phyloP scores from a whole-genome alignment of 1,140 invertebrate genomes.

The Andricus grossulariae region DNA sequence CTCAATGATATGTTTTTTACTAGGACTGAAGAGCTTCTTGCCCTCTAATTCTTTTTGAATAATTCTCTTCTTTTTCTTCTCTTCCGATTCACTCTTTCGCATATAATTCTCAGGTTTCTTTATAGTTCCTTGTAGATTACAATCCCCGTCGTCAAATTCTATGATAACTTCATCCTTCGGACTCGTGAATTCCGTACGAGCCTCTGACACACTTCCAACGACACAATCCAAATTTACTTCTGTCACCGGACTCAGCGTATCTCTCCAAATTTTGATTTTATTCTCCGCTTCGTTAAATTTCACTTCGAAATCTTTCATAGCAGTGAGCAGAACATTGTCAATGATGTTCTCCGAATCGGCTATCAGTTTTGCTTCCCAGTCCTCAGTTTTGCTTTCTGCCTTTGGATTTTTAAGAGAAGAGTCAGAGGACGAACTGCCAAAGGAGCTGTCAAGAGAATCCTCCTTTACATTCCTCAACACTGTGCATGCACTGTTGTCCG shows the following conservation, averaged over 20 bases:
- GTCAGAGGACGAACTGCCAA: background rate
- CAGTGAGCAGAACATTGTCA: constrained; percentile 35
- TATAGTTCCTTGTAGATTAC: constrained; percentile 11
- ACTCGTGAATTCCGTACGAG: background rate
- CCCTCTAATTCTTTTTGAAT: constrained; percentile 43
- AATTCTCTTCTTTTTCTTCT: constrained; percentile 44
- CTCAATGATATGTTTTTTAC: constrained; percentile 39
- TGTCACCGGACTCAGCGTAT: constrained; percentile 47
- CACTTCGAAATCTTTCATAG: constrained; percentile 41
- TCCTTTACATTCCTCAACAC: constrained; percentile 7
- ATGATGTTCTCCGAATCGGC: constrained; percentile 22
- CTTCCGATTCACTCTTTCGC: constrained; percentile 29
- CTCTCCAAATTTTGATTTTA: constrained; percentile 64
- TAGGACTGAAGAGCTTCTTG: constrained; percentile 40
- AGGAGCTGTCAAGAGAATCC: background rate
- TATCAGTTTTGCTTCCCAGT: constrained; percentile 6
- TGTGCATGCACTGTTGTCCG: background rate
- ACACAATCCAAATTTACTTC: constrained; percentile 3
- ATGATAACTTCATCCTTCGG: constrained; percentile 58
- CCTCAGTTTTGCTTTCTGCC: constrained; percentile 39
- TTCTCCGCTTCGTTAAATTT: constrained; percentile 38
- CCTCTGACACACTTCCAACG: constrained; percentile 30
- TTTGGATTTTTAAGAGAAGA: constrained; percentile 13
- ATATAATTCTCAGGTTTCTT: constrained; percentile 40
- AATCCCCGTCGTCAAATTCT: constrained; percentile 55